These are phyloP conservation scores for Lepidothrix coronata DNA, from an alignment of 2,113 vertebrate species.

Conservation along the genomic window DNA sequence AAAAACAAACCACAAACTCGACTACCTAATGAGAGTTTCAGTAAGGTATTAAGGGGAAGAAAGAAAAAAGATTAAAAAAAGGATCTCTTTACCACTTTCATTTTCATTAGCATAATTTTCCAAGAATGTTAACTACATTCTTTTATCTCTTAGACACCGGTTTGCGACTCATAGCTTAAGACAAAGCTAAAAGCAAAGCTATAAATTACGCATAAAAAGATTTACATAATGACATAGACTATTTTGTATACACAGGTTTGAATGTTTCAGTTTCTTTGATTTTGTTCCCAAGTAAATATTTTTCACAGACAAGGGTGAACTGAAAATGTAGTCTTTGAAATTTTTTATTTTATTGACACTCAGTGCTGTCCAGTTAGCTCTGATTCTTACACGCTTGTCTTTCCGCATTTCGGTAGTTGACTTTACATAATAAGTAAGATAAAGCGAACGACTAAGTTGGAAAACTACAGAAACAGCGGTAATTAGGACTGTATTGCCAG, in stretches of 20 bases:
- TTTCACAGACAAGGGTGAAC: background rate
- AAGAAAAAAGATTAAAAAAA: background rate
- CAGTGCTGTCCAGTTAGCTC: background rate
- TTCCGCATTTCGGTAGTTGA: background rate
- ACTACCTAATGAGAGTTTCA: background rate
- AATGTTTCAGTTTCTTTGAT: background rate
- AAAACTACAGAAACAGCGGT: background rate
- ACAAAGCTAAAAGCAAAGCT: background rate
- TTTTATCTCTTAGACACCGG: background rate
- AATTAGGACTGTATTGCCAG: background rate
- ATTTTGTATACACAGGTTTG: background rate
- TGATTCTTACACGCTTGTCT: background rate
- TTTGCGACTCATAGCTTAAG: background rate
- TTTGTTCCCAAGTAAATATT: background rate
- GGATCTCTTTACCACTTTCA: background rate
- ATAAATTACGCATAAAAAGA: background rate
- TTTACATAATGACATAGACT: background rate
- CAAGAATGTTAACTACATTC: background rate
- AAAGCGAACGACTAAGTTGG: background rate
- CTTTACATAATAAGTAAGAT: background rate
- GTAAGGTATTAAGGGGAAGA: background rate
- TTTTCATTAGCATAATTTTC: background rate
- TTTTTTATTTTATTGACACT: background rate
- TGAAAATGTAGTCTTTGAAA: background rate
- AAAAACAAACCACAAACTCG: background rate